Base-by-base conservation (phyloP, 2,113 vertebrate genomes). In the Dascyllus trimaculatus region DNA sequence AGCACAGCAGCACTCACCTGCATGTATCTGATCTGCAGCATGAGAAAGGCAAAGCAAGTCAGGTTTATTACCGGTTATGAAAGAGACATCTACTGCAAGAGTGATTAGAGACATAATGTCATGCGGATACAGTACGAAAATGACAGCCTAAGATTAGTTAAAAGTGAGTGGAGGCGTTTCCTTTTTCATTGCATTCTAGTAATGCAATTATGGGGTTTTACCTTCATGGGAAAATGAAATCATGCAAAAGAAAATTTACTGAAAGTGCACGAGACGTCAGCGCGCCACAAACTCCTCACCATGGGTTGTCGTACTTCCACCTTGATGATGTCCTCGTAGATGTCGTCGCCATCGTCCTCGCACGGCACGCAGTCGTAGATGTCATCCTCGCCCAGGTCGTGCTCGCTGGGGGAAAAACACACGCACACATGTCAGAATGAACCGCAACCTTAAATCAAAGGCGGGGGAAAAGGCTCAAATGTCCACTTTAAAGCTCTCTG, bases 291-390 rank as follows among this genome's bases (percentile, higher is more conserved):
- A 38, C n/a, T 17, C 57, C 94, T 97, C 88, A 99, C 98, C 98
- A 98, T 99, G 90, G 98, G 98, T 94, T 98, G 97, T 91, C 97
- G 97, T 75, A 97, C 97, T 85, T 99, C 98, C 96, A 99, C 97
- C 92, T 97, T 96, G 95, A 99, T 99, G 94, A 99, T 99, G 93
- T 99, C 98, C 93, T 99, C 98, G 0, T 99, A 99, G 94, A 99
- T 98, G 87, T 99, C 98, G 4, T 98, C 98, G 0, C 97, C 97
- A 40, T 98, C 98, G 2, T 98, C 97, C 22, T 99, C 98, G 8
- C 98, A 98, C 0, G 98, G 97, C 53, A 99, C 98, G 0, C 98
- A 99, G 94, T 99, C 98, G 0, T 99, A 99, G 90, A 98, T 97
- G 92, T 99, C 98, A 38, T 96, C 95, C 91, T 99, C 98, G 2